Percentiles rank a stretch among this genome's conserved stretches.
phyloP scores from a whole-genome alignment of 2,113 vertebrate species.

The Mandrillus leucophaeus region DNA sequence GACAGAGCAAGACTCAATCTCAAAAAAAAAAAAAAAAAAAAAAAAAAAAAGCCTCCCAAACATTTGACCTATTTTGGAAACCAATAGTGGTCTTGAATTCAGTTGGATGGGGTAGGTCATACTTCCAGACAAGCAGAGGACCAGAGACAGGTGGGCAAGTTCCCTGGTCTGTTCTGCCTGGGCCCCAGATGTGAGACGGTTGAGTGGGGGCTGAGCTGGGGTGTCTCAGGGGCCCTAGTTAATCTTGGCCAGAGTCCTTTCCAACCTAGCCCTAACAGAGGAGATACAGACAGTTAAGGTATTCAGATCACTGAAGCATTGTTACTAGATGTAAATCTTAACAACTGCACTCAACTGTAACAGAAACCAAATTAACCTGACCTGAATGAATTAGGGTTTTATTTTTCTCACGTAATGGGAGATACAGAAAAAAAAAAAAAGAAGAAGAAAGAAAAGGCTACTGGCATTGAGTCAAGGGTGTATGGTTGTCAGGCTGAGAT shows the following conservation, averaged over 20 bases:
- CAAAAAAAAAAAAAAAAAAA: too few species aligned
- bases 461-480: not conserved
- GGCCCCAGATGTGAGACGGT: not conserved
- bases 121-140: not conserved
- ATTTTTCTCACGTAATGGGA: not conserved
- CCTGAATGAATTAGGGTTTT: not conserved
- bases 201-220: rapidly evolving
- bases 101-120: not conserved
- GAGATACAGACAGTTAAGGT: not conserved
- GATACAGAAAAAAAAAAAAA: not conserved
- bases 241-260: not conserved
- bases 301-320: not conserved
- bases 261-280: not conserved
- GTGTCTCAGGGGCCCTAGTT: not conserved
- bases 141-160: not conserved
- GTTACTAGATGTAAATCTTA: not conserved
- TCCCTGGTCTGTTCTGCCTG: not conserved
- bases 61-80: not conserved
- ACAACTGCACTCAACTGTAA: not conserved
- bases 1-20: too few species aligned
- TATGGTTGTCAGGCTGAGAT: not conserved
- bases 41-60: too few species aligned
- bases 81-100: not conserved
- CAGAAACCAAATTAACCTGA: not conserved
- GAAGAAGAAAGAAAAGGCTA: not conserved